Evolutionary conservation across 2,797 vertebrate genomes (phyloP), one percentile per base, ranked within the genome.

Genomic region (Nannoperca obscura): DNA sequence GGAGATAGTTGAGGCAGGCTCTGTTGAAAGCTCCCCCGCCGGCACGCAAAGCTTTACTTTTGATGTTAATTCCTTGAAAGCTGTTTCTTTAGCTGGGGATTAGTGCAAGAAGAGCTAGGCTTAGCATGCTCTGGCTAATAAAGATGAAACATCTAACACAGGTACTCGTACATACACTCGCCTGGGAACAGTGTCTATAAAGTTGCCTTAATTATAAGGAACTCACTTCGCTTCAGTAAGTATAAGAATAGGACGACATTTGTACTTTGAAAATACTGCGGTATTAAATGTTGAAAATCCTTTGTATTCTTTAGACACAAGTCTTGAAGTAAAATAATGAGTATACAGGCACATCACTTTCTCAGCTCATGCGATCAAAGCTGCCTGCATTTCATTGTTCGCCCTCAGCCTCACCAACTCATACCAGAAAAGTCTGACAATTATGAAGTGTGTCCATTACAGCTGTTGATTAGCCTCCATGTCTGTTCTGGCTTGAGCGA

Each of bases 51-150:
- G 92, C 94, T 95, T 94, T 94, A 94, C 95, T 95, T 95, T 95
- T 95, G 94, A 96, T 95, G 95, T 95, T 96, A 96, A 95, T 95
- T 96, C 95, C 94, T 95, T 95, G 94, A 96, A 96, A 96, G 95
- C 95, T 95, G 94, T 95, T 95, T 96, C 95, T 95, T 95, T 95
- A 96, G 94, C 94, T 94, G 93, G 93, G 95, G 95, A 96, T 96
- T 96, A 96, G 91, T 88, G 93, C 88, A 92, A 90, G 93, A 94
- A 94, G 94, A 95, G 95, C 94, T 80, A 78, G 92, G 94, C 94
- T 96, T 95, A 95, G 93, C 93, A 94, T 92, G 92, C 93, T 92
- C 82, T 85, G 91, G 93, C 95, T 96, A 95, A 96, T 96, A 95
- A 95, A 95, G 95, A 96, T 95, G 94, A 95, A 95, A 95, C 94